phyloP scores from a whole-genome alignment of 2,797 vertebrate species.

The Urophycis tenuis region DNA sequence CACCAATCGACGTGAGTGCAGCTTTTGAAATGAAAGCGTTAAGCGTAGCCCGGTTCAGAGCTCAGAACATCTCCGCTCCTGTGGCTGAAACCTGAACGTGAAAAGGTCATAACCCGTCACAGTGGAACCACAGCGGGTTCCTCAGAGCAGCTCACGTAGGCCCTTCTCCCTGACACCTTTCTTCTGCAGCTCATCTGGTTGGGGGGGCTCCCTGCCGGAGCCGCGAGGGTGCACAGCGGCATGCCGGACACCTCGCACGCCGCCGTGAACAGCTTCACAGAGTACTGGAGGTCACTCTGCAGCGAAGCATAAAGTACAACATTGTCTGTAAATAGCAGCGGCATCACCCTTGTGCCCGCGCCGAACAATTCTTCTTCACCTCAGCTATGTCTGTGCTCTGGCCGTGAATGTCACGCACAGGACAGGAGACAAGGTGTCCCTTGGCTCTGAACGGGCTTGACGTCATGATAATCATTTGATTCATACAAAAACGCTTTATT shows the following conservation, averaged over 20 bases:
- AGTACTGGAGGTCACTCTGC: not conserved
- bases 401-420: not conserved
- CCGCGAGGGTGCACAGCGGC: not conserved
- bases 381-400: not conserved
- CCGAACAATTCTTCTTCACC: not conserved
- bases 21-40: not conserved
- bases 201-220: not conserved
- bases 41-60: not conserved
- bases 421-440: not conserved
- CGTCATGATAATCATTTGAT: not conserved
- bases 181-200: not conserved
- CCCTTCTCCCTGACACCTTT: not conserved
- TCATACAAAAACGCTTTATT: not conserved
- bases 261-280: not conserved
- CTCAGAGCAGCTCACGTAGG: no score
- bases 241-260: not conserved
- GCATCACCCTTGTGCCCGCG: not conserved
- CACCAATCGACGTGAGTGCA: not conserved
- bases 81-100: not conserved
- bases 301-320: not conserved
- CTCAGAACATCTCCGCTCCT: not conserved
- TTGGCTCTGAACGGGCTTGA: not conserved
- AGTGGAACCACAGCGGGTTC: not conserved
- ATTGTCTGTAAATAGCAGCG: conserved; percentile 1
- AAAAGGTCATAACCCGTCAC: not conserved